Evolutionary conservation across 2,113 vertebrate species (phyloP).

Genomic region (Rhagologus leucostigma): DNA sequence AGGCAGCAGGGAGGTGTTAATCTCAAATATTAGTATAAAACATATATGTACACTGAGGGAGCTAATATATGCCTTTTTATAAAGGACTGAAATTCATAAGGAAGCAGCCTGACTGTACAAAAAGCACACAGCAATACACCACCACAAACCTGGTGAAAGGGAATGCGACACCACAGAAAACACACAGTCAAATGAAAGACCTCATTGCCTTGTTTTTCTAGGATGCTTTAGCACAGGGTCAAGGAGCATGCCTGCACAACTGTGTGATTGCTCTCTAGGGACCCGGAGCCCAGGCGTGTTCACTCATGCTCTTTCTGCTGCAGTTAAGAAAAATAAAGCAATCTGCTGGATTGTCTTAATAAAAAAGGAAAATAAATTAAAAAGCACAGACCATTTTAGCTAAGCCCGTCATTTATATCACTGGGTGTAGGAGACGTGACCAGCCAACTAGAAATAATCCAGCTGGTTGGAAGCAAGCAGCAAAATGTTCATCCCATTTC

Average conservation of each 20-base stretch:
- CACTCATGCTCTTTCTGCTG: not conserved
- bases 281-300: not conserved
- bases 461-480: not conserved
- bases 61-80: not conserved
- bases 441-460: conserved; percentile 47
- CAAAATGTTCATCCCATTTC: not conserved
- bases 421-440: not conserved
- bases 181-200: not conserved
- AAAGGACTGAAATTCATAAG: not conserved
- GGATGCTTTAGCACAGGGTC: not conserved
- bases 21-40: not conserved
- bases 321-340: conserved; percentile 18
- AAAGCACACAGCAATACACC: not conserved
- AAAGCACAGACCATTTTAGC: not conserved
- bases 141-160: not conserved
- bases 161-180: not conserved
- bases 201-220: not conserved
- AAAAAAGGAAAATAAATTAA: not conserved
- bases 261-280: not conserved
- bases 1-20: not conserved
- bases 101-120: not conserved
- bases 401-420: conserved; percentile 16
- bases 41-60: not conserved
- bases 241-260: not conserved
- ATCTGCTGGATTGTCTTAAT: not conserved